Conservation (phyloP, 2,888 invertebrate species). For the Pegoplata infirma region DNA sequence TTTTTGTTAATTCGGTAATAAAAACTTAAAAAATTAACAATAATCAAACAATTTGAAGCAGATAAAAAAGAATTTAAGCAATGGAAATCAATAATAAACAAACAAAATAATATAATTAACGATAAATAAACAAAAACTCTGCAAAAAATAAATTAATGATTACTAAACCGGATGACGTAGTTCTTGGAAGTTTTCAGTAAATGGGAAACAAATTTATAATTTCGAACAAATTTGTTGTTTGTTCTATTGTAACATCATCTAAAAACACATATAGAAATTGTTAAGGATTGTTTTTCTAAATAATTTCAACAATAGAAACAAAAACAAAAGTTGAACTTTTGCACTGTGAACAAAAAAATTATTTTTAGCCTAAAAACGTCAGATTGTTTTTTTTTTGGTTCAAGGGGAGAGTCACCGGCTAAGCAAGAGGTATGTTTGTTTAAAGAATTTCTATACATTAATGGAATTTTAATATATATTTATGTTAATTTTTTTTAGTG, state of each 20-base stretch:
- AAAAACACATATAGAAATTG: too few relatives aligned
- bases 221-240: neutral
- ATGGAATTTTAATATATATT: too few relatives aligned
- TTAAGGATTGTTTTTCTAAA: neutral
- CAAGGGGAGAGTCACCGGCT: too few relatives aligned
- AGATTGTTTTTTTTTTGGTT: too few relatives aligned
- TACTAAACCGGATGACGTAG: neutral
- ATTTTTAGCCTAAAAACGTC: slow-evolving; percentile 51
- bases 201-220: neutral
- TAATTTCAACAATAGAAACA: neutral
- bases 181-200: neutral
- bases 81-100: neutral
- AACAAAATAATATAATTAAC: neutral
- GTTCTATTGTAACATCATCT: neutral
- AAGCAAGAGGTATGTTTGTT: too few relatives aligned
- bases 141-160: neutral
- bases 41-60: neutral
- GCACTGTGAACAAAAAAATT: slow-evolving; percentile 13
- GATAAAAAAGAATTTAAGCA: neutral
- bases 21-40: neutral
- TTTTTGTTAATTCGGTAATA: slow-evolving; percentile 14
- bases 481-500: too few relatives aligned
- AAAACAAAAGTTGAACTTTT: slow-evolving; percentile 9
- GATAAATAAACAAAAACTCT: neutral
- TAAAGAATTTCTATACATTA: too few relatives aligned